A percentile compares a stretch with the other conserved stretches of the same genome.
Conservation (phyloP, 2,888 invertebrate species). For the Drosophila conformis region DNA sequence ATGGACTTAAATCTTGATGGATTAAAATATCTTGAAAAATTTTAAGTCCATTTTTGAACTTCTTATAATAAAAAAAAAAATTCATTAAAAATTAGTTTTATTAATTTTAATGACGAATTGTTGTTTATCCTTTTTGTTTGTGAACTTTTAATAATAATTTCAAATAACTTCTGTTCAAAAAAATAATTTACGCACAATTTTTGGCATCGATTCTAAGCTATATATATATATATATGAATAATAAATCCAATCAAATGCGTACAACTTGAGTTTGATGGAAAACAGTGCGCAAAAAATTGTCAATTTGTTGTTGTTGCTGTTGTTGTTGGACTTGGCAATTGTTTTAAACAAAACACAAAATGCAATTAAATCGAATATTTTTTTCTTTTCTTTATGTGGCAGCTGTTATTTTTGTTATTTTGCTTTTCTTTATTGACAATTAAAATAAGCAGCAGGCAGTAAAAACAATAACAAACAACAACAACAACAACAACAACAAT, state of each 20-base stretch:
- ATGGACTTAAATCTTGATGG: not conserved
- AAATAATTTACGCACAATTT: not conserved
- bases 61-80: not conserved
- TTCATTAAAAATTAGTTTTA: not conserved
- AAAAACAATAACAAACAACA: slow-evolving; percentile 10
- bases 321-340: slow-evolving; percentile 3
- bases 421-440: slow-evolving; percentile 57
- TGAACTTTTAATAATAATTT: not conserved
- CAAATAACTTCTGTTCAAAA: not conserved
- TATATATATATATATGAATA: too few relatives aligned
- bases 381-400: slow-evolving; percentile 10
- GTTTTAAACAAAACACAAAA: slow-evolving; percentile 15
- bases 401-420: slow-evolving; percentile 29
- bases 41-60: not conserved
- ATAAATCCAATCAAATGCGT: not conserved
- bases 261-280: not conserved
- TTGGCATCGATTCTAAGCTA: not conserved
- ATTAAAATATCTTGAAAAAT: not conserved
- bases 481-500: not conserved
- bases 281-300: not conserved
- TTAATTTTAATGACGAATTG: not conserved
- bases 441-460: slow-evolving; percentile 31
- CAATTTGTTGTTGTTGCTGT: slow-evolving; percentile 14
- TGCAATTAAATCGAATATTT: slow-evolving; percentile 26
- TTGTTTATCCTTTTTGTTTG: not conserved